Percentiles rank a stretch among this genome's conserved stretches.
phyloP scores from a whole-genome alignment of 1,140 invertebrate genomes.

The Drosophila pectinifera region DNA sequence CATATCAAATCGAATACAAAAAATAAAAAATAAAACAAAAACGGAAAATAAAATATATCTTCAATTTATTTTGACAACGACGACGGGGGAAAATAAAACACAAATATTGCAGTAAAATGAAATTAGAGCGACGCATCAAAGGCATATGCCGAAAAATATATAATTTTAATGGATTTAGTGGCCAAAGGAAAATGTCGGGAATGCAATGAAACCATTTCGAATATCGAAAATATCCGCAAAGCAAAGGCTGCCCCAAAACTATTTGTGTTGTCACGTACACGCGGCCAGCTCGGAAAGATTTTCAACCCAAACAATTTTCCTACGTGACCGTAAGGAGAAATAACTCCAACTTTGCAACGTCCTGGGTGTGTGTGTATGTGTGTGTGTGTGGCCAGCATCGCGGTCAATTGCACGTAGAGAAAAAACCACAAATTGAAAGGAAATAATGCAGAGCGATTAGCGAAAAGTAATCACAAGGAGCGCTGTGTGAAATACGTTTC shows the following conservation, averaged over 20 bases:
- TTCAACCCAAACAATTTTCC: conserved; percentile 71
- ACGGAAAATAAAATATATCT: conserved; percentile 70
- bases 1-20: conserved; percentile 28
- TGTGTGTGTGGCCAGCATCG: conserved; percentile 51
- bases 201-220: conserved; percentile 63
- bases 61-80: conserved; percentile 79
- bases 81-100: conserved; percentile 54
- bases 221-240: conserved; percentile 35
- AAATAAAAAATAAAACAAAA: conserved; percentile 28
- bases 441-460: conserved; percentile 81
- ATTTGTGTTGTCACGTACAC: conserved; percentile 79
- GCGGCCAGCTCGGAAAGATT: conserved; percentile 63
- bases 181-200: conserved; percentile 73
- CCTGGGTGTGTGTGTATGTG: conserved; percentile 13
- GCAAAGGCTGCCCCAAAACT: conserved; percentile 49
- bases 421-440: conserved; percentile 79
- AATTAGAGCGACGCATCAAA: conserved; percentile 78
- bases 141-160: conserved; percentile 73
- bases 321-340: conserved; percentile 65
- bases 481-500: conserved; percentile 51
- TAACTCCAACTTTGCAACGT: conserved; percentile 18
- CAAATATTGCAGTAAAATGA: conserved; percentile 54
- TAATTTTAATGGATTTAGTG: conserved; percentile 83
- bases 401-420: conserved; percentile 71
- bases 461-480: conserved; percentile 80